Conservation (phyloP, 2,113 vertebrate genomes). For the Cervus canadensis region DNA sequence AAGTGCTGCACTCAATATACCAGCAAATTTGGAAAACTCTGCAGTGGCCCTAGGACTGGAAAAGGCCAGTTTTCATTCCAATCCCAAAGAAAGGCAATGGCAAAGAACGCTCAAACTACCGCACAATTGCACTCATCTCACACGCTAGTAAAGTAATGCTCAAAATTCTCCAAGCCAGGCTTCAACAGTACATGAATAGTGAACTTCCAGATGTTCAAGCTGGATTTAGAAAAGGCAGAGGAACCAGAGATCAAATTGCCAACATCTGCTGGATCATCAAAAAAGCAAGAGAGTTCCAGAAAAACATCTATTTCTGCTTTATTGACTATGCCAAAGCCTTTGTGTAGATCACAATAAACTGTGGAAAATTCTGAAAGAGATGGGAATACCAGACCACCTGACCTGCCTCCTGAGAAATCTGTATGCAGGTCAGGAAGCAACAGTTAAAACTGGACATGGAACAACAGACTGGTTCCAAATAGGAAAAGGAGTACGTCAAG, state of each 20-base stretch:
- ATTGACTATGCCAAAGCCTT: neutral
- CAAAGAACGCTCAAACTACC: neutral
- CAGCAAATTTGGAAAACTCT: neutral
- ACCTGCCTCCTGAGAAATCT: neutral
- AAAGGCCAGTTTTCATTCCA: neutral
- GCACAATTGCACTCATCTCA: accelerated
- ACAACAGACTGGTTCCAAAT: neutral
- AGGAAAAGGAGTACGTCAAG: neutral
- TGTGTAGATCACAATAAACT: neutral
- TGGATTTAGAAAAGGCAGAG: neutral
- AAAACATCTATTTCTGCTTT: neutral
- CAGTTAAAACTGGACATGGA: neutral
- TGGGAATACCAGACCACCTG: neutral
- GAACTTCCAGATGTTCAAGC: neutral
- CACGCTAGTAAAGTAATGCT: neutral
- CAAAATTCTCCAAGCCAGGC: neutral
- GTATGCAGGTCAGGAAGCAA: neutral
- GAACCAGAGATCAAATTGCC: neutral
- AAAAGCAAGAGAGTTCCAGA: neutral
- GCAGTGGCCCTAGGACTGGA: neutral
- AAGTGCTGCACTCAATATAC: neutral
- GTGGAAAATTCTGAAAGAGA: neutral
- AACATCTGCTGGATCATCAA: neutral
- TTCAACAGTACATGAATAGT: neutral
- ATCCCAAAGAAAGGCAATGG: neutral